A percentile compares a stretch with the other conserved stretches of the same genome.
Conservation (phyloP, 2,797 vertebrate genomes). For the Hapalemur alaotrensis region DNA sequence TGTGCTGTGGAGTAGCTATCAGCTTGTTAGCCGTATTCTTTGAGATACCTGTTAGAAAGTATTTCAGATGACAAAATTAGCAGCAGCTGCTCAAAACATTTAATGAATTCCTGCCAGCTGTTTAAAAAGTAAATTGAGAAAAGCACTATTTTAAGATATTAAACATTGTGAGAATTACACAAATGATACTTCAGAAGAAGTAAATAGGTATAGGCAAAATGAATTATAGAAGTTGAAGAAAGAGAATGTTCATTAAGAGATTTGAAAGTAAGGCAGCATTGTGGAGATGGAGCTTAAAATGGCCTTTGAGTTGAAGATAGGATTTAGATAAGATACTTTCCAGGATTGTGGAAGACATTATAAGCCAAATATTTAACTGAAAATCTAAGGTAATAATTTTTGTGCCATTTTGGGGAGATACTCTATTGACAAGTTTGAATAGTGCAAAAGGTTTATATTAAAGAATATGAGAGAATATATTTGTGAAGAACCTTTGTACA, state of each 20-base stretch:
- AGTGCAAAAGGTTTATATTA: neutral
- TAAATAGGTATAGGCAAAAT: neutral
- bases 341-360: neutral
- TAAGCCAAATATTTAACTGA: neutral
- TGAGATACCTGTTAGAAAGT: neutral
- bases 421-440: neutral
- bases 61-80: conserved; percentile 3
- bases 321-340: neutral
- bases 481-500: neutral
- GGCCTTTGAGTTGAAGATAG: neutral
- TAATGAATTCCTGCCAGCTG: neutral
- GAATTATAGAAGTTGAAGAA: neutral
- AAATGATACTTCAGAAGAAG: neutral
- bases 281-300: neutral
- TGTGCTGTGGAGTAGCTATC: neutral
- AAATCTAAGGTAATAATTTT: neutral
- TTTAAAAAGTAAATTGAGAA: conserved; percentile 42
- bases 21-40: neutral
- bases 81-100: neutral
- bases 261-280: neutral
- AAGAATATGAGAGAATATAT: neutral
- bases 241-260: neutral
- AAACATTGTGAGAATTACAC: conserved; percentile 18
- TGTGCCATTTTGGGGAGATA: neutral
- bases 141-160: neutral